These are phyloP conservation scores for Pitta sordida DNA, from an alignment of 2,113 vertebrate species.

Conservation along the genomic window DNA sequence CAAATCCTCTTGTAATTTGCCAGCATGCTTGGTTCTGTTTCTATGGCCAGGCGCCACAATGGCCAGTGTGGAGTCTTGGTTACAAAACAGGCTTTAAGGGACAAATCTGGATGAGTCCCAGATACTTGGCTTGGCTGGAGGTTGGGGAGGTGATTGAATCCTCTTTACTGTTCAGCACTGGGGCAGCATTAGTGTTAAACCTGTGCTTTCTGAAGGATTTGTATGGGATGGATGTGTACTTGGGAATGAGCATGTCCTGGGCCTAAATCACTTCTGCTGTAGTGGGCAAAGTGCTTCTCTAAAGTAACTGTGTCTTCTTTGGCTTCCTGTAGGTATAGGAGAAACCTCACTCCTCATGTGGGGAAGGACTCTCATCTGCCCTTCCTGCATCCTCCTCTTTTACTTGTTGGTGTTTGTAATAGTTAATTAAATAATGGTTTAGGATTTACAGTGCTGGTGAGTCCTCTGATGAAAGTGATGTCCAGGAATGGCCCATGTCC, in stretches of 20 bases:
- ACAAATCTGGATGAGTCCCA: constrained; percentile 49
- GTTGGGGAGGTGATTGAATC: constrained; percentile 40
- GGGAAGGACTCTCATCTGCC: neutral
- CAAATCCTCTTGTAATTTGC: neutral
- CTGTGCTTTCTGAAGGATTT: constrained; percentile 36
- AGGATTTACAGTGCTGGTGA: neutral
- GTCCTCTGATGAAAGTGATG: neutral
- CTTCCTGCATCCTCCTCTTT: neutral
- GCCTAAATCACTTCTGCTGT: neutral
- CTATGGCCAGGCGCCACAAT: neutral
- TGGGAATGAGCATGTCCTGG: neutral
- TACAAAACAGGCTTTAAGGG: constrained; percentile 56
- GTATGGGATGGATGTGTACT: neutral
- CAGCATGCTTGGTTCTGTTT: neutral
- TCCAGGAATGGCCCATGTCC: neutral
- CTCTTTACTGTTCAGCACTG: constrained; percentile 26
- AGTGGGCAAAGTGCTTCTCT: neutral
- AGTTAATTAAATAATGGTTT: neutral
- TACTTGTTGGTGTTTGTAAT: neutral
- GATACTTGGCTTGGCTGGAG: constrained; percentile 31
- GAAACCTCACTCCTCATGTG: neutral
- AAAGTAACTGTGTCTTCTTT: neutral
- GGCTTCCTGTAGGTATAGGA: neutral
- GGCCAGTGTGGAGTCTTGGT: neutral
- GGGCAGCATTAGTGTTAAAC: constrained; percentile 42